These are phyloP conservation scores for Parauchenoglanis ngamensis DNA, from an alignment of 2,797 vertebrate genomes.

Conservation along the genomic window DNA sequence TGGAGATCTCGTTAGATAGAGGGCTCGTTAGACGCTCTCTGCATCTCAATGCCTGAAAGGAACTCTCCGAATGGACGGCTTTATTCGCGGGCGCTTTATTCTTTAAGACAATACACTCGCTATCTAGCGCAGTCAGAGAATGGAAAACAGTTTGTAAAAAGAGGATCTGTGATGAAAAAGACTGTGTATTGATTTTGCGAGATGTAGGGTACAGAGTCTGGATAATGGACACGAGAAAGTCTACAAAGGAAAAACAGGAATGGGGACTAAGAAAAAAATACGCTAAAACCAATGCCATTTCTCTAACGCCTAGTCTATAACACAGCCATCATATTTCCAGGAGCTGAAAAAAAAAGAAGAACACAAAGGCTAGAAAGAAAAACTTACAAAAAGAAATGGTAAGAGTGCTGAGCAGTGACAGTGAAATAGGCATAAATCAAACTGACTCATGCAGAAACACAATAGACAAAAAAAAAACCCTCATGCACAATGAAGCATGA, in stretches of 20 bases:
- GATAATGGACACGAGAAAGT: constrained; percentile 9
- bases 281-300: constrained; percentile 70
- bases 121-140: not conserved
- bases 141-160: not conserved
- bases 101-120: constrained; percentile 4
- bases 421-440: constrained; percentile 30
- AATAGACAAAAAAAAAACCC: not conserved
- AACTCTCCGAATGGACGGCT: not conserved
- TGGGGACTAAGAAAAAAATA: not conserved
- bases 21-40: constrained; percentile 2
- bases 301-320: constrained; percentile 63
- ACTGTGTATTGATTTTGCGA: constrained; percentile 17
- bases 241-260: constrained; percentile 4
- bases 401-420: constrained; percentile 30
- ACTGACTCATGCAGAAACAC: constrained; percentile 28
- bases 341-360: constrained; percentile 60
- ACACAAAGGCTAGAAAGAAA: not conserved
- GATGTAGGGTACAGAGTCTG: not conserved
- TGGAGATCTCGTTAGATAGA: constrained; percentile 11
- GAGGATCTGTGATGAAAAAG: constrained; percentile 4
- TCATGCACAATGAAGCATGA: constrained; percentile 15
- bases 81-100: constrained; percentile 2
- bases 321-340: constrained; percentile 75
- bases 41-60: constrained; percentile 26
- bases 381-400: constrained; percentile 26